phyloP scores from a whole-genome alignment of 2,797 vertebrate species.

The Scolopax rusticola region DNA sequence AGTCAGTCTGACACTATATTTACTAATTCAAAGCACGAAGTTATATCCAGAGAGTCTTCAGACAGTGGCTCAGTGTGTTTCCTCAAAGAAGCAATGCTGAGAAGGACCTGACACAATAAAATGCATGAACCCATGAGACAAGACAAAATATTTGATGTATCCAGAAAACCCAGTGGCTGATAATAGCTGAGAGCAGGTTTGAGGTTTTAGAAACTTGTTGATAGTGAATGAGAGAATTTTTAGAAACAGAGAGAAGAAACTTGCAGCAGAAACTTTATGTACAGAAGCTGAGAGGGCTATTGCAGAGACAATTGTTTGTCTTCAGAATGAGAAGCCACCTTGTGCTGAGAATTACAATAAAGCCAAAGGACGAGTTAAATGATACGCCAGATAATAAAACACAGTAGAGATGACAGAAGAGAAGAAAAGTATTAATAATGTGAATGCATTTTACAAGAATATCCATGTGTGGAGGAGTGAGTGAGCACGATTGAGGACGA shows the following conservation, averaged over 20 bases:
- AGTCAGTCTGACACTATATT: not conserved
- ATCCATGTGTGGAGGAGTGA: constrained; percentile 26
- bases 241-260: not conserved
- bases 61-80: not conserved
- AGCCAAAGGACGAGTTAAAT: not conserved
- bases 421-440: not conserved
- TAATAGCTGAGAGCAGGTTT: not conserved
- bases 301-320: not conserved
- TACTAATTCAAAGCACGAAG: not conserved
- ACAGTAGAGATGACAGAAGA: not conserved
- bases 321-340: not conserved
- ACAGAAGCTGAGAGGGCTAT: not conserved
- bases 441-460: constrained; percentile 19
- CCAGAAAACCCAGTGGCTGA: not conserved
- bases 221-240: not conserved
- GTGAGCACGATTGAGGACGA: not conserved
- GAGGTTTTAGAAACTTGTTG: not conserved
- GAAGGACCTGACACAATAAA: not conserved
- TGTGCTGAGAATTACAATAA: not conserved
- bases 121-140: not conserved
- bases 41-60: not conserved
- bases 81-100: not conserved
- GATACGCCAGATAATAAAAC: not conserved
- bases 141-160: not conserved
- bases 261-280: not conserved